Evolutionary conservation across 2,888 invertebrate genomes (phyloP).

Genomic region (Agonopterix arenella): DNA sequence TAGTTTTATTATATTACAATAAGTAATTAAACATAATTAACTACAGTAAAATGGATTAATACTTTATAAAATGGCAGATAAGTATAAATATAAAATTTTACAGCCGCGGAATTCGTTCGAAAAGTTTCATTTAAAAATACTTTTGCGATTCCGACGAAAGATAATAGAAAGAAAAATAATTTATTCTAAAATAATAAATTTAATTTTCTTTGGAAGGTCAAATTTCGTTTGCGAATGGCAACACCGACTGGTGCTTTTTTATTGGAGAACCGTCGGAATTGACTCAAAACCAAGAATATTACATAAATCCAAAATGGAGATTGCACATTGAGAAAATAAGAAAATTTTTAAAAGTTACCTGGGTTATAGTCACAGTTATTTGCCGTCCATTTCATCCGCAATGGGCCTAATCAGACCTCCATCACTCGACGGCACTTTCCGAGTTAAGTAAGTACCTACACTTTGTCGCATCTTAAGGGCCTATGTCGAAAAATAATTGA

Average conservation of each 20-base stretch:
- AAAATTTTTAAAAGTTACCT: neutral
- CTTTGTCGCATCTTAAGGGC: no score
- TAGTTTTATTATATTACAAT: neutral
- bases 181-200: constrained; percentile 5
- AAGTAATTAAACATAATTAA: constrained; percentile 2
- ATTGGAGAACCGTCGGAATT: neutral
- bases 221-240: constrained; percentile 11
- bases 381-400: neutral
- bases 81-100: neutral
- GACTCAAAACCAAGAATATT: neutral
- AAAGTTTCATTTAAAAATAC: constrained; percentile 26
- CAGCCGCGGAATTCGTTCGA: constrained; percentile 19
- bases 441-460: no score
- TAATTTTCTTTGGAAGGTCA: constrained; percentile 11
- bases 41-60: constrained; percentile 4
- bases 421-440: no score
- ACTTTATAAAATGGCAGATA: constrained; percentile 20
- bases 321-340: neutral
- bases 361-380: neutral
- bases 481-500: no score
- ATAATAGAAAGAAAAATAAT: neutral
- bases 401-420: neutral
- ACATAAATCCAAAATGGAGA: neutral
- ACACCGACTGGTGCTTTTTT: constrained; percentile 7
- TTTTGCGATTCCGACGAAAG: constrained; percentile 23